phyloP scores from a whole-genome alignment of 2,113 vertebrate species.

The Elgaria multicarinata region DNA sequence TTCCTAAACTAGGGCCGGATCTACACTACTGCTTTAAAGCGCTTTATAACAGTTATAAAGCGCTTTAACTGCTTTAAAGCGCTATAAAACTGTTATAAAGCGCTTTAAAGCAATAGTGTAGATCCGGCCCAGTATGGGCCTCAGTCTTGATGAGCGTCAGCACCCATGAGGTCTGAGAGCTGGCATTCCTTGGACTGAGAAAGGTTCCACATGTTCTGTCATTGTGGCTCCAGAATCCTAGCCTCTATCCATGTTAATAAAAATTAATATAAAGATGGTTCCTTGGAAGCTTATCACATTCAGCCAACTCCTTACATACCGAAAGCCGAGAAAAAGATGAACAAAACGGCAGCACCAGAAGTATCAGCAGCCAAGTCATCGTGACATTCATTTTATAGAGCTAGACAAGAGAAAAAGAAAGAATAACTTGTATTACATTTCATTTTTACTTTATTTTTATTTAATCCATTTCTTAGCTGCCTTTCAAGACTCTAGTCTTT shows the following conservation, averaged over 20 bases:
- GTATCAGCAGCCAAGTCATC: conserved; percentile 49
- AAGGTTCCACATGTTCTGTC: background rate
- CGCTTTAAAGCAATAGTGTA: too few relatives aligned
- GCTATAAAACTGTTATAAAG: too few relatives aligned
- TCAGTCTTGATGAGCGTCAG: background rate
- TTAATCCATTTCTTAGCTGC: background rate
- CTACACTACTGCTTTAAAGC: too few relatives aligned
- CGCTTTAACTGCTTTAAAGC: too few relatives aligned
- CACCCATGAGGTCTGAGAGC: background rate
- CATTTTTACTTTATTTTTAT: background rate
- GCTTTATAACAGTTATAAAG: too few relatives aligned
- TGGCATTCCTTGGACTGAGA: background rate
- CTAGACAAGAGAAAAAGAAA: conserved; percentile 49
- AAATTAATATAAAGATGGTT: background rate
- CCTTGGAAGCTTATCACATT: background rate
- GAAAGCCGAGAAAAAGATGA: conserved; percentile 63
- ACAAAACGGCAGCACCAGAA: conserved; percentile 68
- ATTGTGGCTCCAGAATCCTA: background rate
- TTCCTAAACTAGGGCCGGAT: background rate
- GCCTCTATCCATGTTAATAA: background rate
- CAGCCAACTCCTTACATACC: conserved; percentile 70
- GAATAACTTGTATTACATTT: background rate
- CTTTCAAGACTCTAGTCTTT: background rate
- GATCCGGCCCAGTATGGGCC: too few relatives aligned
- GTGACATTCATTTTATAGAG: conserved; percentile 21